Evolutionary conservation across 2,113 vertebrate genomes (phyloP).

Genomic region (Donacobius atricapilla): DNA sequence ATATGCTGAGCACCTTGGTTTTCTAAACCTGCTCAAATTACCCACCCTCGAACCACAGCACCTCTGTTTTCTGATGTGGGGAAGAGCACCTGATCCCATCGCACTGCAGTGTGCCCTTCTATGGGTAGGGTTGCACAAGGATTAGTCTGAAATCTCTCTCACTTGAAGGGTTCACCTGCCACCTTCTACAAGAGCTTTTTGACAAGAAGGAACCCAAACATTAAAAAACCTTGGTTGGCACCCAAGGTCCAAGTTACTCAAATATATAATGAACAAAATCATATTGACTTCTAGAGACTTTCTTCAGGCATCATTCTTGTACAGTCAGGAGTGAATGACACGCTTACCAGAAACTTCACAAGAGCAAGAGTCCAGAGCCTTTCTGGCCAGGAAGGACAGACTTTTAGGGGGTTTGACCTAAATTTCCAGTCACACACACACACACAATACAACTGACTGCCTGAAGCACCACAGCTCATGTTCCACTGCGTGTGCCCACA

Average conservation of each 20-base stretch:
- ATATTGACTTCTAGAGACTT: neutral
- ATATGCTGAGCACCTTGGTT: neutral
- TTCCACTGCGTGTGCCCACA: neutral
- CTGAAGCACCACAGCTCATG: neutral
- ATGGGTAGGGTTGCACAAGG: accelerated
- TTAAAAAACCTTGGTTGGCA: neutral
- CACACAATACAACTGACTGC: neutral
- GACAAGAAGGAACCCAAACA: neutral
- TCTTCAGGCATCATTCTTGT: neutral
- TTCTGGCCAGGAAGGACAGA: neutral
- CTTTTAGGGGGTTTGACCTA: neutral
- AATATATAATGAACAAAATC: neutral
- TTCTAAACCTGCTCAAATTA: neutral
- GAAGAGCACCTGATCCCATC: neutral
- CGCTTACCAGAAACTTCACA: neutral
- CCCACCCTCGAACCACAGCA: neutral
- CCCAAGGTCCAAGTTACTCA: neutral
- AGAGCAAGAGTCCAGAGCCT: neutral
- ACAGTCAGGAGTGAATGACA: neutral
- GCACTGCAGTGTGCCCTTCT: neutral
- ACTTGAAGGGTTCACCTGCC: neutral
- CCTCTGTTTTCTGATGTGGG: neutral
- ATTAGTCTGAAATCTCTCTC: neutral
- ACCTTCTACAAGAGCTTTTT: neutral
- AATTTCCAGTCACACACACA: neutral